Conservation (phyloP, 2,113 vertebrate genomes). For the Barnardius zonarius region DNA sequence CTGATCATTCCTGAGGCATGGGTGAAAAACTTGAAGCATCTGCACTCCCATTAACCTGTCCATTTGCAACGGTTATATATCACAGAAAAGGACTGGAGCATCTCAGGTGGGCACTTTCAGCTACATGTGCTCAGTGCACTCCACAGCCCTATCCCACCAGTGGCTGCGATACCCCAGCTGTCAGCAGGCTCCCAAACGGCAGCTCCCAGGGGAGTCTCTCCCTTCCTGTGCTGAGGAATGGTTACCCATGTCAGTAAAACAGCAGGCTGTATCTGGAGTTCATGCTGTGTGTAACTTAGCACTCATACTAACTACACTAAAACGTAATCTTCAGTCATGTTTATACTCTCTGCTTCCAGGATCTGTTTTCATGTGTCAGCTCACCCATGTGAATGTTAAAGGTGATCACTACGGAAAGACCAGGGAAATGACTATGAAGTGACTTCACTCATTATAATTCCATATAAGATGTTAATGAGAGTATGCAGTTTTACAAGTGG, state of each 20-base stretch:
- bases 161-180: not conserved
- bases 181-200: not conserved
- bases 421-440: not conserved
- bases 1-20: fast-evolving
- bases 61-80: not conserved
- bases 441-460: not conserved
- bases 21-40: not conserved
- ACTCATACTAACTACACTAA: not conserved
- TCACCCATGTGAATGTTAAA: not conserved
- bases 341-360: not conserved
- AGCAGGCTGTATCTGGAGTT: not conserved
- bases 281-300: not conserved
- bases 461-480: not conserved
- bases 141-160: not conserved
- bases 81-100: not conserved
- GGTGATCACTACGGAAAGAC: not conserved
- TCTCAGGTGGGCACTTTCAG: not conserved
- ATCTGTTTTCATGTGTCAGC: not conserved
- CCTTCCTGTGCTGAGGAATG: not conserved
- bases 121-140: fast-evolving
- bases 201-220: not conserved
- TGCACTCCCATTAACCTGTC: not conserved
- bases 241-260: fast-evolving
- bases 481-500: not conserved
- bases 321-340: not conserved